Conservation (phyloP, 2,797 vertebrate species). For the Carcharodon carcharias region DNA sequence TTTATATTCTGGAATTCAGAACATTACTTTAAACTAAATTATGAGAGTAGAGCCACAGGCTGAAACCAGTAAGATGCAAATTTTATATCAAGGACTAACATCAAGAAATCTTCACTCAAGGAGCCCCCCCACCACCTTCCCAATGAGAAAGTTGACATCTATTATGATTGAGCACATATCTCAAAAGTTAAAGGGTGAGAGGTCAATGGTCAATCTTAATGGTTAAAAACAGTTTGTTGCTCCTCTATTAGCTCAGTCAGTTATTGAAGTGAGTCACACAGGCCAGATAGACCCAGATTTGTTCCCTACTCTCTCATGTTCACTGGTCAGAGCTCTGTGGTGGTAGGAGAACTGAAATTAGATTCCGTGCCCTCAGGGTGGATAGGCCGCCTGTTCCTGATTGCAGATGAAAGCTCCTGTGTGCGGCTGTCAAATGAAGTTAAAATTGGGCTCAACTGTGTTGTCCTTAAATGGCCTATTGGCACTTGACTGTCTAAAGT, state of each 20-base stretch:
- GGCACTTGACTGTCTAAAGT: background rate
- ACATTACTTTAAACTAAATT: background rate
- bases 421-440: background rate
- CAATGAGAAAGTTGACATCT: background rate
- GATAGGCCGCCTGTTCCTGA: background rate
- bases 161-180: background rate
- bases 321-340: background rate
- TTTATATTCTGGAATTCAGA: background rate
- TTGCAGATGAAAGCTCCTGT: background rate
- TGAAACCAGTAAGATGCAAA: background rate
- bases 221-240: background rate
- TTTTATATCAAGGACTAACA: background rate
- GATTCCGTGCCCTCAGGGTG: background rate
- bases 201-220: background rate
- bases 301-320: background rate
- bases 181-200: background rate
- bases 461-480: background rate
- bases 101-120: background rate
- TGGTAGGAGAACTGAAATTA: background rate
- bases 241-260: background rate
- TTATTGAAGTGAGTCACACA: background rate
- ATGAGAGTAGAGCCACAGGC: background rate
- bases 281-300: background rate
- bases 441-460: background rate
- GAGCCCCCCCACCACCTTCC: background rate